phyloP scores from a whole-genome alignment of 1,140 invertebrate genomes.

The Elymnias hypermnestra region DNA sequence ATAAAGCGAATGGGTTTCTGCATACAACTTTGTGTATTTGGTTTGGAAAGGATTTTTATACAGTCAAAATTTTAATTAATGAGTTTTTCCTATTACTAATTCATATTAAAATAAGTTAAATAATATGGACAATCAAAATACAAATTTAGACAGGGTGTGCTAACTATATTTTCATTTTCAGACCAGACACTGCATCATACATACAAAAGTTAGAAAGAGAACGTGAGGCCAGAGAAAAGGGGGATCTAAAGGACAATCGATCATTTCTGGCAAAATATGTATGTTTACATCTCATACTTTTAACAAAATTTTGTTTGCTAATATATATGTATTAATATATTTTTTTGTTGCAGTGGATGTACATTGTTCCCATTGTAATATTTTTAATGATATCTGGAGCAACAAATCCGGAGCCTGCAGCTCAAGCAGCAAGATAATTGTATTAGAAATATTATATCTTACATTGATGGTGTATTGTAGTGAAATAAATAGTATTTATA shows the following conservation, averaged over 20 bases:
- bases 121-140: too few relatives aligned
- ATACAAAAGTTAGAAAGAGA: slow-evolving; percentile 95
- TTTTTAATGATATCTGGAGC: slow-evolving; percentile 90
- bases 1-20: too few relatives aligned
- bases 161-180: too few relatives aligned
- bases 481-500: not conserved
- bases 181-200: slow-evolving; percentile 94
- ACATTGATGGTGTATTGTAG: not conserved
- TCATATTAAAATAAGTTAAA: too few relatives aligned
- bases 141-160: too few relatives aligned
- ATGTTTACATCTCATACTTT: too few relatives aligned
- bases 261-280: slow-evolving; percentile 98
- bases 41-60: too few relatives aligned
- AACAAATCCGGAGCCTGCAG: slow-evolving; percentile 85
- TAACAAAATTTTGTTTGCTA: too few relatives aligned
- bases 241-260: slow-evolving; percentile 93
- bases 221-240: slow-evolving; percentile 91
- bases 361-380: slow-evolving; percentile 91
- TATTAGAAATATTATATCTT: not conserved
- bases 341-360: slow-evolving; percentile 92
- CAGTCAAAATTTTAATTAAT: too few relatives aligned
- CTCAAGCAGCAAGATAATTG: slow-evolving; percentile 46
- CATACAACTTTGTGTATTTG: too few relatives aligned
- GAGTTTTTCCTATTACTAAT: too few relatives aligned
- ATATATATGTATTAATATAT: too few relatives aligned